A percentile compares a stretch with the other conserved stretches of the same genome.
phyloP scores from a whole-genome alignment of 2,113 vertebrate species.

The Tautogolabrus adspersus region DNA sequence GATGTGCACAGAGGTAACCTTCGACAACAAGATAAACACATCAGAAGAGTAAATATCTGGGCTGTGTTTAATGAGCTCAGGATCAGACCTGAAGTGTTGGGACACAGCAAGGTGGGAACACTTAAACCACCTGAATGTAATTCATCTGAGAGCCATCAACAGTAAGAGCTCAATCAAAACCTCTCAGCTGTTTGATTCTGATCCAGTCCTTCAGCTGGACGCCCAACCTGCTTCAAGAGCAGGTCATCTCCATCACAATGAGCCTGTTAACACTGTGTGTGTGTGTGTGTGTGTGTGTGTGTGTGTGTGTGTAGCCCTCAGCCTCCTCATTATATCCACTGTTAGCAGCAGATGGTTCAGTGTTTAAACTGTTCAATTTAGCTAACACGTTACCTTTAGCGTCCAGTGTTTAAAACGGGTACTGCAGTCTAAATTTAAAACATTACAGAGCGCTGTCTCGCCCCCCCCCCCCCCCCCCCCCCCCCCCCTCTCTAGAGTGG shows the following conservation, averaged over 20 bases:
- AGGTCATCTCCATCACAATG: conserved; percentile 16
- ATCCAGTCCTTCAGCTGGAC: conserved; percentile 25
- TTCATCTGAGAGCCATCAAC: conserved; percentile 8
- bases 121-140: not conserved
- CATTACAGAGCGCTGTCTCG: no score
- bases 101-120: not conserved
- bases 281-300: no score
- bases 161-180: conserved; percentile 15
- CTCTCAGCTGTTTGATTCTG: conserved; percentile 13
- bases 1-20: no score
- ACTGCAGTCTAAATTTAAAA: no score
- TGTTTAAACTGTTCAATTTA: not conserved
- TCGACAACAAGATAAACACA: no score
- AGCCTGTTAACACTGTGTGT: not conserved
- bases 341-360: not conserved
- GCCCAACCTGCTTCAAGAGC: not conserved
- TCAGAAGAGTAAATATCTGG: no score
- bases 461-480: no score
- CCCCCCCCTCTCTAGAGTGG: no score
- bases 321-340: not conserved
- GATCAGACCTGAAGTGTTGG: not conserved
- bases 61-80: no score
- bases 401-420: not conserved
- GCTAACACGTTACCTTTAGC: not conserved
- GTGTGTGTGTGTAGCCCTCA: no score